Evolutionary conservation across 37 sponge, comb jelly and placozoan genomes (phyloP).

Genomic region (Theonella swinhoei): DNA sequence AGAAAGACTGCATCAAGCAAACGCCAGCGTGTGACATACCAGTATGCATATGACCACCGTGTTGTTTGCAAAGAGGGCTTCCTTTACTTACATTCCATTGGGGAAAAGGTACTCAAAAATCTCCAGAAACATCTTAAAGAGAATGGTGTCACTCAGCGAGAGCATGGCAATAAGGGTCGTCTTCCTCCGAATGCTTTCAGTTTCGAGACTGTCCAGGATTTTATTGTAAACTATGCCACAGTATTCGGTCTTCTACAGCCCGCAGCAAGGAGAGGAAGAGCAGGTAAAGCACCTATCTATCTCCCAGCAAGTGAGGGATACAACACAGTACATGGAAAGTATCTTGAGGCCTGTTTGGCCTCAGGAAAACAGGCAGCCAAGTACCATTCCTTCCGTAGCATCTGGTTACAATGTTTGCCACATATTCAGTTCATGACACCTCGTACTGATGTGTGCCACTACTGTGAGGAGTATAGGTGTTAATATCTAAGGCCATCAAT

Average conservation of each 20-base stretch:
- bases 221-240: slow-evolving; percentile 27
- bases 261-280: slow-evolving; percentile 6
- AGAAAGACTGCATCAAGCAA: slow-evolving; percentile 7
- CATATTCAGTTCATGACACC: no score
- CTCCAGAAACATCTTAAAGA: slow-evolving; percentile 10
- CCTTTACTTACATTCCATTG: slow-evolving; percentile 12
- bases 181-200: slow-evolving; percentile 4
- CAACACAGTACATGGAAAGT: slow-evolving; percentile 14
- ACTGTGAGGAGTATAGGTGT: not conserved
- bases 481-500: not conserved
- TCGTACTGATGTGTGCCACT: not conserved
- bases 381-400: no score
- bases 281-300: slow-evolving; percentile 33
- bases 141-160: slow-evolving; percentile 9
- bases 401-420: no score
- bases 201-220: slow-evolving; percentile 6
- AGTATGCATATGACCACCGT: slow-evolving; percentile 26
- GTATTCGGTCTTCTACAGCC: slow-evolving; percentile 12
- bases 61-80: slow-evolving; percentile 25
- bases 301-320: slow-evolving; percentile 15
- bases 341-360: slow-evolving; percentile 14
- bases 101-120: slow-evolving; percentile 24
- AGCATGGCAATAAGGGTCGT: slow-evolving; percentile 20
- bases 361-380: no score
- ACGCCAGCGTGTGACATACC: not conserved